Conservation (phyloP, 2,888 invertebrate genomes). For the Caenorhabditis sp. region DNA sequence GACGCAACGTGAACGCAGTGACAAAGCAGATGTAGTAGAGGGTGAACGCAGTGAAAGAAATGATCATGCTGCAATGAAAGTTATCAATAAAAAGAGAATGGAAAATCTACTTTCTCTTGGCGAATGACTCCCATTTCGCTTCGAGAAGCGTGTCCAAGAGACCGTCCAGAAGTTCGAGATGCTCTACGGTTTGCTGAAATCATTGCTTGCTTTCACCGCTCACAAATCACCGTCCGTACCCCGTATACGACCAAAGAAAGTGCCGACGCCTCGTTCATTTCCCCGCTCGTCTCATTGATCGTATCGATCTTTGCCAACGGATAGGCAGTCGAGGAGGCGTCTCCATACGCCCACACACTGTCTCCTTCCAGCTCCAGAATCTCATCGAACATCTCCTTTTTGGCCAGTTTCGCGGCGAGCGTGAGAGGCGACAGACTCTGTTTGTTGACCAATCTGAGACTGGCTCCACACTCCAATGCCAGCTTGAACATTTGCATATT, state of each 20-base stretch:
- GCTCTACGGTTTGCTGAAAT: slow-evolving; percentile 90
- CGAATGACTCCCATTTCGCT: slow-evolving; percentile 98
- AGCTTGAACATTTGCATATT: slow-evolving; percentile 91
- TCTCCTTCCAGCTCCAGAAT: slow-evolving; percentile 95
- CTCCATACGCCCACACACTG: slow-evolving; percentile 95
- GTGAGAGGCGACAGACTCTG: slow-evolving; percentile 92
- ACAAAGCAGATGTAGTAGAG: slow-evolving; percentile 92
- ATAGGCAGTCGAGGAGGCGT: slow-evolving; percentile 84
- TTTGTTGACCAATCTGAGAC: slow-evolving; percentile 88
- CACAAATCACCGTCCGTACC: slow-evolving; percentile 83
- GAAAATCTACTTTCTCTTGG: slow-evolving; percentile 84
- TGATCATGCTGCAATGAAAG: slow-evolving; percentile 66
- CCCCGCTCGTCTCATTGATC: slow-evolving; percentile 90
- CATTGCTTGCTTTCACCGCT: not conserved
- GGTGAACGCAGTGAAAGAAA: slow-evolving; percentile 89
- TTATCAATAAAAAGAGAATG: not conserved
- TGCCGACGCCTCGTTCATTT: slow-evolving; percentile 95
- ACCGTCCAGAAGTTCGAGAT: slow-evolving; percentile 94
- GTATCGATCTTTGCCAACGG: slow-evolving; percentile 95
- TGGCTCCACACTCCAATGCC: slow-evolving; percentile 92
- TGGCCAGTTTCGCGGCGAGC: slow-evolving; percentile 91
- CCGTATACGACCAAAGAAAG: slow-evolving; percentile 96
- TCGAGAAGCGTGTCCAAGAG: slow-evolving; percentile 94
- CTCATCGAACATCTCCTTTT: slow-evolving; percentile 92
- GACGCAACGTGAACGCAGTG: slow-evolving; percentile 90